A percentile compares a stretch with the other conserved stretches of the same genome.
Evolutionary conservation across 1,140 invertebrate species (phyloP).

Genomic region (Glossosoma conforme): DNA sequence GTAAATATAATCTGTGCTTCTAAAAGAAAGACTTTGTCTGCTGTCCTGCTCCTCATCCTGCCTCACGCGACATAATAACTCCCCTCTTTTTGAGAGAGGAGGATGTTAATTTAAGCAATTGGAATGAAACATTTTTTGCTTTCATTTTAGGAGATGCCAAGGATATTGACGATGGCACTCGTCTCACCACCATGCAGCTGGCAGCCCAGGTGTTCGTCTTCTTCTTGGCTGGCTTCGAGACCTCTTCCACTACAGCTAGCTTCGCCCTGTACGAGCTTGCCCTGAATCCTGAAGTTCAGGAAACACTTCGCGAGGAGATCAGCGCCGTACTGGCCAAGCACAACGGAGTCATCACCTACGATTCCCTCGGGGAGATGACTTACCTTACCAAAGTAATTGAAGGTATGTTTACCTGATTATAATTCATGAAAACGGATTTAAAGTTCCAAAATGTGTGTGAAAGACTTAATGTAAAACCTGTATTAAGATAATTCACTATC

Average conservation of each 20-base stretch:
- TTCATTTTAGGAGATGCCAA: not conserved
- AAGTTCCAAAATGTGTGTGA: not conserved
- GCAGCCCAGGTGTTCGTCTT: constrained; percentile 49
- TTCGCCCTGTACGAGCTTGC: constrained; percentile 53
- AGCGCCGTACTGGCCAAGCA: constrained; percentile 38
- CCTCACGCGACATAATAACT: no score
- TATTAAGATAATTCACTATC: not conserved
- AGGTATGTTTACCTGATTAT: constrained; percentile 33
- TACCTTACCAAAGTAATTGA: constrained; percentile 41
- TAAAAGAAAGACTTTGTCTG: no score
- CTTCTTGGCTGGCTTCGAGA: constrained; percentile 58
- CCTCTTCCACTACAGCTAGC: constrained; percentile 52
- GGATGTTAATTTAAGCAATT: no score
- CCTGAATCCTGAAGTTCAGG: constrained; percentile 50
- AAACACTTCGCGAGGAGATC: constrained; percentile 51
- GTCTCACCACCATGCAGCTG: constrained; percentile 32
- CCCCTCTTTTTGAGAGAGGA: no score
- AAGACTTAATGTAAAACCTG: not conserved
- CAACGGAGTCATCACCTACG: constrained; percentile 47
- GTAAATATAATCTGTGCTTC: no score
- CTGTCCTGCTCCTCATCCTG: no score
- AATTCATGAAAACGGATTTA: no score
- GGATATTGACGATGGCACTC: constrained; percentile 9
- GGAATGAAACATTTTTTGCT: not conserved
- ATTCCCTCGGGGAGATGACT: constrained; percentile 41